phyloP scores from a whole-genome alignment of 1,140 invertebrate genomes.

The Conus betulinus region DNA sequence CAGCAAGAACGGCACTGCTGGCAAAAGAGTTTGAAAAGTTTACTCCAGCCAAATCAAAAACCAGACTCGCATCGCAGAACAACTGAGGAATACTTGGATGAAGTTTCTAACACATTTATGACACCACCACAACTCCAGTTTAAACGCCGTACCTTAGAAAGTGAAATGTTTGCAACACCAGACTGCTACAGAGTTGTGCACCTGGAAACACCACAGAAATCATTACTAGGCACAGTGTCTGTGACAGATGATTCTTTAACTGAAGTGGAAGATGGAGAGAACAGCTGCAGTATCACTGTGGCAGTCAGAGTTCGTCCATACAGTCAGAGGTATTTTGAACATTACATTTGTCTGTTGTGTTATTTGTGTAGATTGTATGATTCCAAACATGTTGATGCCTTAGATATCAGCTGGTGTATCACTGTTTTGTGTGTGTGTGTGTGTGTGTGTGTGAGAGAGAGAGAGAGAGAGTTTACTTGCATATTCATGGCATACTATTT shows the following conservation, averaged over 20 bases:
- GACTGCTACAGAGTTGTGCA: slow-evolving; percentile 70
- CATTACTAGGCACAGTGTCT: slow-evolving; percentile 10
- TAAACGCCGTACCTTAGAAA: slow-evolving; percentile 59
- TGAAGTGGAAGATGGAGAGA: slow-evolving; percentile 50
- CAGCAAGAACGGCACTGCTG: slow-evolving; percentile 10
- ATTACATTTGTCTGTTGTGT: background rate
- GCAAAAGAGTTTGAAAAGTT: slow-evolving; percentile 17
- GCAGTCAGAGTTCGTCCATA: slow-evolving; percentile 81
- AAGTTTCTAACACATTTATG: slow-evolving; percentile 30
- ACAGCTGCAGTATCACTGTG: slow-evolving; percentile 78
- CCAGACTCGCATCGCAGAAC: slow-evolving; percentile 16
- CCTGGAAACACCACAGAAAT: slow-evolving; percentile 55
- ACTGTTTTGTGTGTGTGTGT: background rate
- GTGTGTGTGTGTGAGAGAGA: background rate
- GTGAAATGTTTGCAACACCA: slow-evolving; percentile 65
- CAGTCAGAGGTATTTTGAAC: slow-evolving; percentile 73
- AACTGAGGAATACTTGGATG: slow-evolving; percentile 37
- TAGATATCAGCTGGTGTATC: no score
- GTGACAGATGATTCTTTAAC: slow-evolving; percentile 41
- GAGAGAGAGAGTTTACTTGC: background rate
- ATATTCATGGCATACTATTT: no score
- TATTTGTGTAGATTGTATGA: no score
- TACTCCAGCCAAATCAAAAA: slow-evolving; percentile 13
- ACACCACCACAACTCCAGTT: slow-evolving; percentile 45
- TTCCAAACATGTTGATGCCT: no score